Base-by-base conservation (phyloP, 2,888 invertebrate species). In the Leuctra nigra region DNA sequence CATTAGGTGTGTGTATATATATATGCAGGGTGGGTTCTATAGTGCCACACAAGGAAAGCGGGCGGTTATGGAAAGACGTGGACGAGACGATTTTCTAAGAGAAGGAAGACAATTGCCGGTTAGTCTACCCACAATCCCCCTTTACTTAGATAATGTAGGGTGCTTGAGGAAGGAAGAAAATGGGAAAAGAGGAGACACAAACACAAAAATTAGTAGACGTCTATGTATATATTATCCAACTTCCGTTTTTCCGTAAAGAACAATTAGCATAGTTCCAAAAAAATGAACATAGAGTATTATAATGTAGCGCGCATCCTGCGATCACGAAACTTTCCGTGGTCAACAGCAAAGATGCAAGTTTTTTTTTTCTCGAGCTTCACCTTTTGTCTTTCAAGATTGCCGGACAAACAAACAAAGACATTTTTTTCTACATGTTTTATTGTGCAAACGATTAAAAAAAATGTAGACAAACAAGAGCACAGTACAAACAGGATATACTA, bases 81-180 rank as follows among this genome's bases (percentile, higher is more conserved):
- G 50, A 35, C 50, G 50, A 22, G 33, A n/a, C 29, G 18, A 50
- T 22, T 50, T 50, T 35, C 33, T 13, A 33, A 35, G 50, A 50
- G 50, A 22, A 50, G 33, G 50, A 41, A 50, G 50, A 22, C 22
- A 20, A 33, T 33, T 23, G 50, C 50, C 35, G 18, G 33, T 50
- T 50, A 50, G 35, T 33, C 35, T 50, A 50, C 33, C 35, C 50
- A 50, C 33, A 50, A 35, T 50, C 50, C 35, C 50, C 50, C 50
- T 33, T 35, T 50, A 13, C 35, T 33, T 33, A 50, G 50, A 50
- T 50, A 50, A 50, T 33, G 35, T 50, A 50, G 33, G 33, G 50
- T 33, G 50, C 33, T 33, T 33, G 35, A 20, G 33, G 24, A 50
- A 29, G 29, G 50, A 50, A 50, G 33, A 33, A 50, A 50, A 50